phyloP scores from a whole-genome alignment of 2,888 invertebrate genomes.

The Sarcophaga carnaria region DNA sequence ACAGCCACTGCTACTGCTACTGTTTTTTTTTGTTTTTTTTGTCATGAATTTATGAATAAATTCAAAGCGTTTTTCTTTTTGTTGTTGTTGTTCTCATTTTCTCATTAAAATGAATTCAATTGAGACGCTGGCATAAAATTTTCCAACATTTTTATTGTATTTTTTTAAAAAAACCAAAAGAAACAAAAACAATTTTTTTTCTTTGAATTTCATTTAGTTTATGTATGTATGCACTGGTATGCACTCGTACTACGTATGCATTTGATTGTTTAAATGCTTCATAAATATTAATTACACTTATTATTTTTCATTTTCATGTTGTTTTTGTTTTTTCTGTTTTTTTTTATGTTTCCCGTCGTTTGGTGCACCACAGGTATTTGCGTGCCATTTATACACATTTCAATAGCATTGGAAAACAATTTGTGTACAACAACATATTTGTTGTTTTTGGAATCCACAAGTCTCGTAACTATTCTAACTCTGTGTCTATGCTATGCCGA shows the following conservation, averaged over 20 bases:
- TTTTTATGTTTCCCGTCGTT: slow-evolving; percentile 60
- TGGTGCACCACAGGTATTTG: slow-evolving; percentile 63
- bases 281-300: slow-evolving; percentile 69
- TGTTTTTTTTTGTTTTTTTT: background rate
- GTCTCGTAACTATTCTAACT: background rate
- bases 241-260: background rate
- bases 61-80: slow-evolving; percentile 7
- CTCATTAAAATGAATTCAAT: background rate
- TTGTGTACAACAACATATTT: background rate
- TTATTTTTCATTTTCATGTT: slow-evolving; percentile 57
- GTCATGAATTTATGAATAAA: slow-evolving; percentile 29
- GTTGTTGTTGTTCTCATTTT: background rate
- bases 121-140: background rate
- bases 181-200: background rate
- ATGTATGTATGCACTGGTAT: background rate
- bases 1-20: slow-evolving; percentile 13
- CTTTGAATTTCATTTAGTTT: background rate
- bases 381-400: slow-evolving; percentile 67
- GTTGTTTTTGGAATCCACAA: background rate
- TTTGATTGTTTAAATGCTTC: slow-evolving; percentile 57
- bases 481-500: background rate
- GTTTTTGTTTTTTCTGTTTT: slow-evolving; percentile 15
- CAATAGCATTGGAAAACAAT: slow-evolving; percentile 46
- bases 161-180: background rate
- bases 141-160: slow-evolving; percentile 36